Conservation (phyloP, 2,888 invertebrate genomes). For the Tipula confusa region DNA sequence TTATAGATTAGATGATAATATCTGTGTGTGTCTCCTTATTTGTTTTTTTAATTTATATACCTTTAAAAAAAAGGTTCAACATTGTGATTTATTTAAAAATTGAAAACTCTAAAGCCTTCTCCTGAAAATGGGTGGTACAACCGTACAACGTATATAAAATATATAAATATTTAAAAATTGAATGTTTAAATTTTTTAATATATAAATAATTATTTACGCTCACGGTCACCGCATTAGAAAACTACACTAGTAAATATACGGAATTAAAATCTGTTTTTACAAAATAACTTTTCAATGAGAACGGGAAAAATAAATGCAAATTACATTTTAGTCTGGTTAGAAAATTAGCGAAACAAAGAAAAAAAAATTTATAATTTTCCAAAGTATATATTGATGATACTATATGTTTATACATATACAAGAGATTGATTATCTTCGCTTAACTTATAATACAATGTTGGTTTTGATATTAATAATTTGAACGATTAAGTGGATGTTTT, state of each 20-base stretch:
- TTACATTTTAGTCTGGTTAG: background rate
- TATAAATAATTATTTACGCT: background rate
- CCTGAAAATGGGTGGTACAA: too few relatives aligned
- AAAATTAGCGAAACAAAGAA: background rate
- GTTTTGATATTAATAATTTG: background rate
- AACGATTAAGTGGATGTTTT: background rate
- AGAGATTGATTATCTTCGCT: too few relatives aligned
- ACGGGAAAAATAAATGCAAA: background rate
- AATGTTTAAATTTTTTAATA: too few relatives aligned
- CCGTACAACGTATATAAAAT: too few relatives aligned
- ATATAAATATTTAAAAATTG: too few relatives aligned
- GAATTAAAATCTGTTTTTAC: background rate
- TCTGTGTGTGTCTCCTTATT: too few relatives aligned
- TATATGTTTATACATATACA: background rate
- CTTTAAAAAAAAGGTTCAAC: too few relatives aligned
- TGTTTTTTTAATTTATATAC: too few relatives aligned
- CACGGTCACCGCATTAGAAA: background rate
- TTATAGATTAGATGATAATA: too few relatives aligned
- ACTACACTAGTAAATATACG: background rate
- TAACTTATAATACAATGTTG: background rate
- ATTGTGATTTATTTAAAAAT: too few relatives aligned
- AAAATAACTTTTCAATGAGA: background rate
- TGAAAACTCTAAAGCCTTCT: too few relatives aligned
- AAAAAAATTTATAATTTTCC: background rate
- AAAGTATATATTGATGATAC: background rate